Base-by-base conservation (phyloP, 2,113 vertebrate species). In the Jaculus jaculus region DNA sequence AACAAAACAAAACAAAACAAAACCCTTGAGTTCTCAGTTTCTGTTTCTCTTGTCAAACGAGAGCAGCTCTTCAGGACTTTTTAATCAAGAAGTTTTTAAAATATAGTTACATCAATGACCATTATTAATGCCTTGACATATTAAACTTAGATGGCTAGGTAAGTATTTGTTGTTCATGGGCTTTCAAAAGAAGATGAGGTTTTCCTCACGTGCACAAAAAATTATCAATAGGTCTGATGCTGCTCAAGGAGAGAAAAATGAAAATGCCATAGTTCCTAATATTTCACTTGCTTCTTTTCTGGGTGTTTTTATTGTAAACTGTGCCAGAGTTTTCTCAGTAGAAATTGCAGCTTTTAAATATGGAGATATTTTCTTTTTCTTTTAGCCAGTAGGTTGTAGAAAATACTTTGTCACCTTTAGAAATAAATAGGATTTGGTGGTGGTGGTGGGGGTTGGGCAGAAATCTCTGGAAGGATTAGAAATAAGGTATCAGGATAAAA, bases 1-100 rank as follows among this genome's bases (percentile, higher is more conserved):
- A n/a, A n/a, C n/a, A n/a, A n/a, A n/a, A n/a, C n/a, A n/a, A n/a
- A n/a, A n/a, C n/a, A n/a, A n/a, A n/a, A n/a, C n/a, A n/a, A n/a
- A n/a, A n/a, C n/a, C n/a, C n/a, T n/a, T n/a, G n/a, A n/a, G n/a
- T n/a, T n/a, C n/a, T n/a, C n/a, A n/a, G n/a, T n/a, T n/a, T n/a
- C n/a, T n/a, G n/a, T n/a, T n/a, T n/a, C n/a, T n/a, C n/a, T n/a
- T n/a, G n/a, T n/a, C n/a, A n/a, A n/a, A n/a, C n/a, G n/a, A n/a
- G n/a, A n/a, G n/a, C n/a, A n/a, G 42, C 42, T 47, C 8, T 47
- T 47, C 42, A 47, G 42, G 32, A 61, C 68, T 85, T 65, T 85
- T 71, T 73, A 86, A 91, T 80, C 9, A 60, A 39, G 89, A 94
- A 39, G 16, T 65, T 73, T 85, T 90, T 39, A 84, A 84, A 71